These are phyloP conservation scores for Pseudorhiza aurosa DNA, from an alignment of 30 jellyfish, hydroid and myxozoan species.

Conservation along the genomic window DNA sequence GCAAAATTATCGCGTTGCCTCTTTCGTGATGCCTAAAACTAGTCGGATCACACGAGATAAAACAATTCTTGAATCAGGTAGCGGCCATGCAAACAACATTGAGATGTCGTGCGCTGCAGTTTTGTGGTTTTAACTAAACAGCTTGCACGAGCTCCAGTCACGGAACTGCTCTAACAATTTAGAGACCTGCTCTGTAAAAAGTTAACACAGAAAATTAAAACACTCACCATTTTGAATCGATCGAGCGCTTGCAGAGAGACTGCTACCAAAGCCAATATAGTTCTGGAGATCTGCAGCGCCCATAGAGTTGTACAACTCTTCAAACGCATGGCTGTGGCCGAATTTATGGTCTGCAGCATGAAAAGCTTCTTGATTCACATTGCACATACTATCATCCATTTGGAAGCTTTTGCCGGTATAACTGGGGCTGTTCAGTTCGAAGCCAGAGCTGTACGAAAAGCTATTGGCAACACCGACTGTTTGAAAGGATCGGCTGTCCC, in stretches of 20 bases:
- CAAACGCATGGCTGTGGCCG: conserved; percentile 30
- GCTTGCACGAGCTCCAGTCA: conserved; percentile 65
- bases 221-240: conserved; percentile 72
- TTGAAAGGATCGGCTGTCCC: conserved; percentile 53
- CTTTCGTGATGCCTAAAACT: conserved; percentile 46
- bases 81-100: conserved; percentile 38
- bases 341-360: neutral
- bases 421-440: conserved; percentile 69
- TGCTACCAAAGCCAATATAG: conserved; percentile 54
- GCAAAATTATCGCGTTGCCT: neutral
- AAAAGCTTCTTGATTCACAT: neutral
- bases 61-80: conserved; percentile 54
- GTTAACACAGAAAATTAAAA: neutral
- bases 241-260: conserved; percentile 61
- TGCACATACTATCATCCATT: conserved; percentile 42
- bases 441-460: conserved; percentile 89
- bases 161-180: conserved; percentile 47
- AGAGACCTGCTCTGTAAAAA: conserved; percentile 45
- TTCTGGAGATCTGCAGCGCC: conserved; percentile 24
- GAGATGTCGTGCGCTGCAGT: conserved; percentile 66
- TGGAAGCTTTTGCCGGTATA: conserved; percentile 12
- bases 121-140: conserved; percentile 67
- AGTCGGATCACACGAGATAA: conserved; percentile 18
- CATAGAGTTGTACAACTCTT: conserved; percentile 44
- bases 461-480: conserved; percentile 48